Percentiles rank a stretch among this genome's conserved stretches.
phyloP scores from a whole-genome alignment of 2,113 vertebrate genomes.

The Cyphomyrus plagiostoma region DNA sequence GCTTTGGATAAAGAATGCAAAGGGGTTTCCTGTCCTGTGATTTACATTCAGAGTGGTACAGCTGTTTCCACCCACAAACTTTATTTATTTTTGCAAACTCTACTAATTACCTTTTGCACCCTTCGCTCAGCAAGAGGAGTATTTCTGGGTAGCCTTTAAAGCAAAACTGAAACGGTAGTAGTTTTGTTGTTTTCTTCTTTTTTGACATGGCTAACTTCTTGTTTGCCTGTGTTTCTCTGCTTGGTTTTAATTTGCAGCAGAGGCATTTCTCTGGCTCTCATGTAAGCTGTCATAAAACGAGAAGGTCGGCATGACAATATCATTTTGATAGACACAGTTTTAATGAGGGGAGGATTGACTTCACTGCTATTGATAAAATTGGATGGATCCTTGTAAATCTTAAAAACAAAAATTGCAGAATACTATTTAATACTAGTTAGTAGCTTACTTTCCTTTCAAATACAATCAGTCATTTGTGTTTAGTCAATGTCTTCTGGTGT shows the following conservation, averaged over 20 bases:
- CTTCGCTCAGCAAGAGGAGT: background rate
- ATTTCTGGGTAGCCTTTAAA: conserved; percentile 8
- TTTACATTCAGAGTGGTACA: conserved; percentile 14
- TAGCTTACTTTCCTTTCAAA: background rate
- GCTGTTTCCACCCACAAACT: conserved; percentile 19
- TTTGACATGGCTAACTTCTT: background rate
- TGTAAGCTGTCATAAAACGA: background rate
- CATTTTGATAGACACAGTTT: background rate
- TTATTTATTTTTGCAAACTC: background rate
- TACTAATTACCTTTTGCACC: background rate
- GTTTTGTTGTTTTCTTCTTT: background rate
- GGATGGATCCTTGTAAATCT: background rate
- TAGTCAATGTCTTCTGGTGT: background rate
- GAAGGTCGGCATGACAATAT: background rate
- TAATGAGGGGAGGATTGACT: background rate
- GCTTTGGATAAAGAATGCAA: conserved; percentile 32
- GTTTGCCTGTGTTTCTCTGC: background rate
- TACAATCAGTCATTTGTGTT: background rate
- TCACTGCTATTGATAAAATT: background rate
- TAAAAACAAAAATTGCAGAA: background rate
- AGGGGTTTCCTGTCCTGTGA: background rate
- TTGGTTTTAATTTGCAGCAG: background rate
- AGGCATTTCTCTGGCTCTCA: background rate
- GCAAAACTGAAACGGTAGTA: background rate
- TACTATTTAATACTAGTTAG: background rate